Percentiles rank a stretch among this genome's conserved stretches.
Evolutionary conservation across 1,140 invertebrate genomes (phyloP).

Genomic region (Microplitis demolitor): DNA sequence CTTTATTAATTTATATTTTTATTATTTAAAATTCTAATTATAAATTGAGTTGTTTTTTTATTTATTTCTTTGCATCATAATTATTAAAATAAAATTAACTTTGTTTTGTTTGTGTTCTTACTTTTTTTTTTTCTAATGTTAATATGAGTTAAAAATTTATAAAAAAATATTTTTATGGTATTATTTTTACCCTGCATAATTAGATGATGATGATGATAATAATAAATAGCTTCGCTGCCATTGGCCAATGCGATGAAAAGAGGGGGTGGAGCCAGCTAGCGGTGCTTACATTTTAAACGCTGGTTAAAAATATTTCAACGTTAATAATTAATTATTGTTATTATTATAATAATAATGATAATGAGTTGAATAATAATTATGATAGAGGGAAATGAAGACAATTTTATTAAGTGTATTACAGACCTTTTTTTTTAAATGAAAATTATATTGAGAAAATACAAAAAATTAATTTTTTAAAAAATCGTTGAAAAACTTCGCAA

Average conservation of each 20-base stretch:
- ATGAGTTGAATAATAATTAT: not conserved
- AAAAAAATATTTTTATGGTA: slow-evolving; percentile 12
- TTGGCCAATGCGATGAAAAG: slow-evolving; percentile 59
- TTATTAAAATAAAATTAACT: slow-evolving; percentile 5
- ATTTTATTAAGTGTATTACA: not conserved
- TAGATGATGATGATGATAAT: slow-evolving; percentile 31
- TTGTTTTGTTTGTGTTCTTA: slow-evolving; percentile 11
- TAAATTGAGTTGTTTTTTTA: not conserved
- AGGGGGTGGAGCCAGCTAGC: slow-evolving; percentile 63
- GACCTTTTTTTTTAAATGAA: slow-evolving; percentile 11
- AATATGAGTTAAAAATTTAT: not conserved
- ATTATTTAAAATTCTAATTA: not conserved
- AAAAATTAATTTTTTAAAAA: slow-evolving; percentile 1
- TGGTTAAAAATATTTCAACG: slow-evolving; percentile 47
- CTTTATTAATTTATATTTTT: not conserved
- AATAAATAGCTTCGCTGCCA: slow-evolving; percentile 49
- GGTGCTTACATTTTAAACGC: slow-evolving; percentile 54
- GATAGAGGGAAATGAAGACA: not conserved
- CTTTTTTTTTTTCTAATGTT: not conserved
- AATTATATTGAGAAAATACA: slow-evolving; percentile 25
- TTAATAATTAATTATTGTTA: slow-evolving; percentile 35
- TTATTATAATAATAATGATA: slow-evolving; percentile 28
- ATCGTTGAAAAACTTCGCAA: slow-evolving; percentile 23
- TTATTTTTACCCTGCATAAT: slow-evolving; percentile 36
- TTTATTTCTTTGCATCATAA: slow-evolving; percentile 21